Evolutionary conservation across 2,113 vertebrate genomes (phyloP), one percentile per base, ranked within the genome.

Genomic region (Oryzias woworae): DNA sequence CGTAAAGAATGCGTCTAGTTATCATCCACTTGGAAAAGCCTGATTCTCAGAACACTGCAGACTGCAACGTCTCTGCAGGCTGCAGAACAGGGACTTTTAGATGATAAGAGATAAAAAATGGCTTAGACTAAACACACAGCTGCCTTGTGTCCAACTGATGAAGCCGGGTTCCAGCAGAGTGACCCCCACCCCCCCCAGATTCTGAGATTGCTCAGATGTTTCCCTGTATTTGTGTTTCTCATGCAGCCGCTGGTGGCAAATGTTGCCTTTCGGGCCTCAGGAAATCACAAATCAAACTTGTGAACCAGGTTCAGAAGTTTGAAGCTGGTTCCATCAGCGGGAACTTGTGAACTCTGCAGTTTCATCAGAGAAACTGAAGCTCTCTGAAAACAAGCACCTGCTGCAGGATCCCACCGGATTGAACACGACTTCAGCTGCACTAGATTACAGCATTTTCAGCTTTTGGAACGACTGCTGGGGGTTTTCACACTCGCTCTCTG

Each of bases 231-330:
- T 71, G 61, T 23, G 26, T 70, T 79, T 76, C 75, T 64, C 65
- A 44, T 57, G 24, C 12, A 52, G 22, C 61, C 60, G 28, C 58
- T 60, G 26, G 50, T 61, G 43, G 48, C 55, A 36, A 47, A 54
- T 24, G 50, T 49, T 62, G 24, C 41, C 48, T 60, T 24, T 57
- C 18, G 5, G 26, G n/a, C 26, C 65, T 71, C 80, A 76, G 80
- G 72, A 76, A 82, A 70, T 76, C 69, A 76, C 80, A 76, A 73
- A 82, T 82, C 80, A 76, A 20, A 63, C 18, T 26, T 44, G 50
- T 50, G 67, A 64, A 53, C 54, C 6, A 14, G 14, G 45, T 41
- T 71, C 63, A 53, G 23, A 28, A n/a, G 23, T 23, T 53, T 44
- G 46, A 42, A 54, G 23, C 16, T 17, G 0, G 24, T 50, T 61